phyloP scores from a whole-genome alignment of 1,140 invertebrate species.

The Belonocnema kinseyi region DNA sequence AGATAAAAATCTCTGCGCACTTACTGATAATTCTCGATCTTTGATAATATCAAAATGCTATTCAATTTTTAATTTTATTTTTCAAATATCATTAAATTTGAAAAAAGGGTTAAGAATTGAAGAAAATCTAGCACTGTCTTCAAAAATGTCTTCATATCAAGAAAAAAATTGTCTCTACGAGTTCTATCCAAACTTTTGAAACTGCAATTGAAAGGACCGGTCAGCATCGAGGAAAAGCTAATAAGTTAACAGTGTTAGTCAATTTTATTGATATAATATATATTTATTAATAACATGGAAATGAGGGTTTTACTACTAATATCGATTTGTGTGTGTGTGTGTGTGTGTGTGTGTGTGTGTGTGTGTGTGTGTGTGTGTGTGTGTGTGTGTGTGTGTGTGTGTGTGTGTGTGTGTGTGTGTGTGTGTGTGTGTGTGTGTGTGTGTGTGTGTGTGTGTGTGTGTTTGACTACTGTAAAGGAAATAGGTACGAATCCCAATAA shows the following conservation, averaged over 20 bases:
- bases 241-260: slow-evolving; percentile 49
- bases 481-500: no score
- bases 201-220: slow-evolving; percentile 7
- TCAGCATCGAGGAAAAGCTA: slow-evolving; percentile 14
- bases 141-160: slow-evolving; percentile 1
- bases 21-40: no score
- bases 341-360: background rate
- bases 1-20: no score
- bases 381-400: background rate
- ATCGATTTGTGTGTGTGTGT: background rate
- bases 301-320: background rate
- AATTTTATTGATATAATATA: slow-evolving; percentile 47
- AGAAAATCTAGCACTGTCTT: background rate
- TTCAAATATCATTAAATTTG: no score
- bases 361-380: background rate
- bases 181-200: slow-evolving; percentile 5
- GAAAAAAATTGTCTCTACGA: background rate
- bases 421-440: background rate
- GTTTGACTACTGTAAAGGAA: background rate
- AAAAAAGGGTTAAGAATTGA: no score
- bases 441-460: background rate
- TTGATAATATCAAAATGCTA: no score
- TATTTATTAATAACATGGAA: slow-evolving; percentile 43
- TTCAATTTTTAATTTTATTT: background rate
- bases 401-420: background rate